These are phyloP conservation scores for Sinocyclocheilus anshuiensis DNA, from an alignment of 2,113 vertebrate species.

Conservation along the genomic window DNA sequence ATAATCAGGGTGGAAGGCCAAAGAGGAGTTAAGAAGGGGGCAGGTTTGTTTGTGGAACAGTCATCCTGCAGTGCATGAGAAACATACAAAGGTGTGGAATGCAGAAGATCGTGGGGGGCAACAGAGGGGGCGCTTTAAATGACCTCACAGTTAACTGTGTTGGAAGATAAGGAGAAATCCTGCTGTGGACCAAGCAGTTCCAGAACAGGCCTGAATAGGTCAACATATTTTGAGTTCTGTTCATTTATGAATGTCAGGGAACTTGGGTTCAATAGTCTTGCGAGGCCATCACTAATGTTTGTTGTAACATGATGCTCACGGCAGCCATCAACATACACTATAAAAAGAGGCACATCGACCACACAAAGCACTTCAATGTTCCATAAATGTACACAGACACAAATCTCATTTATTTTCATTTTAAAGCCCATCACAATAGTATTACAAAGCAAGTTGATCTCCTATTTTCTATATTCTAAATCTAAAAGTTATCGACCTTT, in stretches of 20 bases:
- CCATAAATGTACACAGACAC: conserved; percentile 3
- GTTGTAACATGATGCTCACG: conserved; percentile 18
- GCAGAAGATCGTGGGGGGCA: conserved; percentile 27
- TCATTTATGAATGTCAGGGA: conserved; percentile 7
- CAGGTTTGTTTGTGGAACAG: conserved; percentile 37
- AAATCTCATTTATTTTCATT: conserved; percentile 17
- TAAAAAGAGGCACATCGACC: conserved; percentile 6
- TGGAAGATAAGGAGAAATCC: conserved; percentile 34
- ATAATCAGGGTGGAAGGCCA: conserved; percentile 15
- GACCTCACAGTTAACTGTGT: conserved; percentile 1
- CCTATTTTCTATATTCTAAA: not conserved
- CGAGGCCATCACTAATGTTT: conserved; percentile 2
- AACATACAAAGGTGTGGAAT: conserved; percentile 34
- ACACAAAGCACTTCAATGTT: not conserved
- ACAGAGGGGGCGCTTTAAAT: conserved; percentile 9
- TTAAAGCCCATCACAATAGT: not conserved
- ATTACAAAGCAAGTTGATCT: not conserved
- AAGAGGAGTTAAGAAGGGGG: not conserved
- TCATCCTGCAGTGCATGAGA: conserved; percentile 35
- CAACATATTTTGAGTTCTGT: not conserved
- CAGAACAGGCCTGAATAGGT: conserved; percentile 2
- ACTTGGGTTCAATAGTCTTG: conserved; percentile 7
- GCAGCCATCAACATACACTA: not conserved
- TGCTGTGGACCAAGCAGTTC: conserved; percentile 1
- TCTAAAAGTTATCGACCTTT: not conserved